Evolutionary conservation across 2,113 vertebrate species (phyloP), one percentile per base, ranked within the genome.

Genomic region (Epinephelus moara): DNA sequence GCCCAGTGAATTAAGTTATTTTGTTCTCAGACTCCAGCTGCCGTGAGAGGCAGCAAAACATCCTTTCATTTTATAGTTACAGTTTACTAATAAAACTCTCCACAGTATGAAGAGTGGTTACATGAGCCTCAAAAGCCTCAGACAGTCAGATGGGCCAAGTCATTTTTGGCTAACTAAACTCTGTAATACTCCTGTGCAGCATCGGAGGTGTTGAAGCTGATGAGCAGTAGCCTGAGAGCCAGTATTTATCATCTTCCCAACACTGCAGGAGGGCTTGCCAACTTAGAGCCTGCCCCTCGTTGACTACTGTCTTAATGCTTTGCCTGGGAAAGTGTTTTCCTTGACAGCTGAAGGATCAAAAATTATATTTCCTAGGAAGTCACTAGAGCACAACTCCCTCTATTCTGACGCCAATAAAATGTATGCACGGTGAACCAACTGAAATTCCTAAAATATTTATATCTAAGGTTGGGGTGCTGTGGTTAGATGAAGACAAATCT

Each of bases 401-500:
- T 27, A 55, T 40, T 75, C 18, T 55, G 30, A 55, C 30, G 30
- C 68, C 42, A 23, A n/a, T 75, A n/a, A 42, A 66, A 17, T 42
- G 2, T 4, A 52, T 14, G 19, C 37, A 67, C 19, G 47, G 15
- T 66, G 37, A 78, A 74, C 5, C 1, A 27, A 19, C 49, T 18
- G 40, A 78, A 52, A 59, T 50, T 64, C 75, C 37, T 76, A 37
- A 85, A 87, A 85, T 82, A 80, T 15, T 23, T 53, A 62, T 3
- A 27, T 18, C 1, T 53, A 14, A 61, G 13, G 6, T 69, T 21
- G 62, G 42, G 50, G 59, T 61, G 33, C 42, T 53, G 62, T 47
- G 66, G 68, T 40, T 10, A 68, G 59, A 84, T 70, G 69, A 70
- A 87, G 75, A 85, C 66, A 83, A 71, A 79, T 70, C 55, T 71